These are phyloP conservation scores for Orchesellides sinensis DNA, from an alignment of 2,888 invertebrate species.

Conservation along the genomic window DNA sequence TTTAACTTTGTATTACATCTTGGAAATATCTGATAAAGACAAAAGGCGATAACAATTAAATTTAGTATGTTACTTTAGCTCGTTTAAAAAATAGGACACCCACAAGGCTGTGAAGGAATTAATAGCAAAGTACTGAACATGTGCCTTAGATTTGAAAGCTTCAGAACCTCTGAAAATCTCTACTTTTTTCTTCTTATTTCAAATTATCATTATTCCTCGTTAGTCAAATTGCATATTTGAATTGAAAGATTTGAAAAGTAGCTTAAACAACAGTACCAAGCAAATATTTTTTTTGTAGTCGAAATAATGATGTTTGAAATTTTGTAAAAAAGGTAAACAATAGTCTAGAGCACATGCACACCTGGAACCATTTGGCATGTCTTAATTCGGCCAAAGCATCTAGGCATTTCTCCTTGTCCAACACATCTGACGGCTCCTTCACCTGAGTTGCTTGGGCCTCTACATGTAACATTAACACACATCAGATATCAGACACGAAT, in stretches of 20 bases:
- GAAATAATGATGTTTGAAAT: slow-evolving; percentile 56
- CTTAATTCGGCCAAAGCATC: slow-evolving; percentile 99
- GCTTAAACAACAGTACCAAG: too few species aligned
- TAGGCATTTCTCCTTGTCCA: slow-evolving; percentile 99
- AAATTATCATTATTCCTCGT: slow-evolving; percentile 30
- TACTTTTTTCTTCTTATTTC: slow-evolving; percentile 5
- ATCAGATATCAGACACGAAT: slow-evolving; percentile 70
- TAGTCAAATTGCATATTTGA: neutral
- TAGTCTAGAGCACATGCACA: slow-evolving; percentile 80
- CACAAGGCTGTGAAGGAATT: slow-evolving; percentile 77
- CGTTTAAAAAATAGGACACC: slow-evolving; percentile 74
- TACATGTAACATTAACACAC: slow-evolving; percentile 75
- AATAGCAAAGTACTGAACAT: slow-evolving; percentile 67
- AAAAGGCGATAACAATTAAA: slow-evolving; percentile 34
- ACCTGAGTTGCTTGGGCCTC: slow-evolving; percentile 76
- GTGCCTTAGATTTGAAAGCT: slow-evolving; percentile 75
- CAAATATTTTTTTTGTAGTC: too few species aligned
- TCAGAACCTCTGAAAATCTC: neutral
- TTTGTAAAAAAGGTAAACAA: slow-evolving; percentile 62
- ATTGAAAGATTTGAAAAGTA: slow-evolving; percentile 1
- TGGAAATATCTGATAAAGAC: too few species aligned
- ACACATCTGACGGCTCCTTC: slow-evolving; percentile 89
- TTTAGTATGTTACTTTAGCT: too few species aligned
- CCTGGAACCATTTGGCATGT: slow-evolving; percentile 99
- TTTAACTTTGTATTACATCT: too few species aligned